Evolutionary conservation across 2,888 invertebrate genomes (phyloP), one percentile per base, ranked within the genome.

Genomic region (Eledona agricola): DNA sequence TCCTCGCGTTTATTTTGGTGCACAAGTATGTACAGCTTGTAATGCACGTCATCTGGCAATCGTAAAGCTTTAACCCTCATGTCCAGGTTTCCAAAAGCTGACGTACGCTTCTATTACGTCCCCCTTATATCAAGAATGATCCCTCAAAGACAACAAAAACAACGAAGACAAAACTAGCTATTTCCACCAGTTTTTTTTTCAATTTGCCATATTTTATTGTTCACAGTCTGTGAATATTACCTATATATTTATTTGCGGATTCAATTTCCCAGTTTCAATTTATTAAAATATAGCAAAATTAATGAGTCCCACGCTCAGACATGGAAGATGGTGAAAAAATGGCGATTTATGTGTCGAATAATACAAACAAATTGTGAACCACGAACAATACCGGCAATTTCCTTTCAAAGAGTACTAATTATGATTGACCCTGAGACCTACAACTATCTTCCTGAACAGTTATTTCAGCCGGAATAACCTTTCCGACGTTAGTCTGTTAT

Each of bases 1-100:
- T 53, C 29, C 47, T 53, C 35, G 28, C 31, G 46, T 52, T 52
- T 52, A 52, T 52, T 52, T 40, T 52, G 20, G 20, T n/a, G n/a
- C n/a, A n/a, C n/a, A n/a, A n/a, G n/a, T 38, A 47, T 52, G 47
- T 45, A 51, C 43, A 29, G 51, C 45, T 45, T 17, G 45, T 51
- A 51, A 51, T 45, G 45, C 31, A 35, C 37, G 45, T 51, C 43
- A 51, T 51, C 51, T 45, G 51, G 45, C 29, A 45, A 51, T 45
- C 43, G 51, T 51, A 51, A 51, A 51, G 23, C 31, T 28, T 16
- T 35, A 22, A 42, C 26, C 38, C 20, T 29, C 12, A 45, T 50
- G 50, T 50, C 40, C 50, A 51, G 34, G 50, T 51, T 40, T 26
- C 34, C 29, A 15, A 7, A 15, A 29, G 32, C 28, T 13, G 10